Percentiles rank a stretch among this genome's conserved stretches.
phyloP scores from a whole-genome alignment of 1,140 invertebrate species.

The Amyelois transitella region DNA sequence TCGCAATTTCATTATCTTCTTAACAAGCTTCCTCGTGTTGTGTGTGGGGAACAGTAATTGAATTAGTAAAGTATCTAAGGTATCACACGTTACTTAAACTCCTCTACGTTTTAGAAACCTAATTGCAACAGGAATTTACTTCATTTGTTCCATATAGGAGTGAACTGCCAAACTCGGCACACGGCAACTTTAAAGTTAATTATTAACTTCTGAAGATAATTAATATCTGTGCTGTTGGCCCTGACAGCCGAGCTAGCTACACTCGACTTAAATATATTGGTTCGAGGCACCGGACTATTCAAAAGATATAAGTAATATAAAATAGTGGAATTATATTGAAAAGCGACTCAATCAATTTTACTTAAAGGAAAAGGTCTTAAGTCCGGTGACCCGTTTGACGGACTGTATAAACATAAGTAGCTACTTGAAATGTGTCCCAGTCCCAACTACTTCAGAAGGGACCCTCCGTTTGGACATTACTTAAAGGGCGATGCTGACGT shows the following conservation, averaged over 20 bases:
- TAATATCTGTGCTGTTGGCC: slow-evolving; percentile 39
- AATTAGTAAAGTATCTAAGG: neutral
- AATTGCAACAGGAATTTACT: slow-evolving; percentile 51
- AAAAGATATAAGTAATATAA: neutral
- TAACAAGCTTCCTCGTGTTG: neutral
- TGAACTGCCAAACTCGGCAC: slow-evolving; percentile 57
- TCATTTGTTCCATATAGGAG: slow-evolving; percentile 41
- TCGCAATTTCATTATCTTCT: neutral
- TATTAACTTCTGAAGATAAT: slow-evolving; percentile 58
- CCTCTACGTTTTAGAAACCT: slow-evolving; percentile 25
- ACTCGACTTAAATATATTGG: slow-evolving; percentile 1
- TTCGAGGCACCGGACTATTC: neutral
- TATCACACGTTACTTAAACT: neutral
- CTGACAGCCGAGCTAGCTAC: slow-evolving; percentile 15
- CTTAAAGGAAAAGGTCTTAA: slow-evolving; percentile 2
- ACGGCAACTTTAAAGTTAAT: slow-evolving; percentile 56
- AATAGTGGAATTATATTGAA: neutral
- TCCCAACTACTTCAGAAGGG: neutral
- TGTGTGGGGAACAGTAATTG: neutral
- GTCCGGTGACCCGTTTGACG: neutral
- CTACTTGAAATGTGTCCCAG: neutral
- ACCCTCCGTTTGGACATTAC: neutral
- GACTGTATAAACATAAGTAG: slow-evolving; percentile 1
- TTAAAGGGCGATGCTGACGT: neutral
- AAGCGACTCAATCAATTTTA: slow-evolving; percentile 6